A percentile compares a stretch with the other conserved stretches of the same genome.
Conservation (phyloP, 2,113 vertebrate genomes). For the Pygoscelis adeliae region DNA sequence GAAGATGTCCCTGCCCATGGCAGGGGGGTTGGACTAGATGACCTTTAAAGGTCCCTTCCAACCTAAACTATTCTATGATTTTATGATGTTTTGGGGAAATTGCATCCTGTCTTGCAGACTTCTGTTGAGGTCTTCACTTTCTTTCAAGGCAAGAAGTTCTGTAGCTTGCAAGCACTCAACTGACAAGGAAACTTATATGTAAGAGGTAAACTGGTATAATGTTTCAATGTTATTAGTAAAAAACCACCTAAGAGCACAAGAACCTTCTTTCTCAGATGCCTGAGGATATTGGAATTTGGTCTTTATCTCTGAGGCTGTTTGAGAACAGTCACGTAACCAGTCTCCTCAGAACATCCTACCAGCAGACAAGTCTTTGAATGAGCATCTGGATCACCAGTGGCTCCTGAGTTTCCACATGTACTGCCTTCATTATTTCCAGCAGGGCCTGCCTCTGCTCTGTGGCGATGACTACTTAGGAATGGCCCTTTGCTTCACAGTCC, state of each 20-base stretch:
- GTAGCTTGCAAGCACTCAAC: not conserved
- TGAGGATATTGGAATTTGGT: not conserved
- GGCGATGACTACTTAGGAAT: fast-evolving
- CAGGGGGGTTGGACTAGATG: too few relatives aligned
- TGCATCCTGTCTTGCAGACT: not conserved
- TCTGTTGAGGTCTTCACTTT: not conserved
- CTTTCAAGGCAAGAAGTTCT: not conserved
- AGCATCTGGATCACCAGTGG: not conserved
- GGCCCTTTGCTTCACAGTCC: not conserved
- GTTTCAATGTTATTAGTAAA: not conserved
- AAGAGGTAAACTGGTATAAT: not conserved
- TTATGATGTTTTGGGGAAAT: not conserved
- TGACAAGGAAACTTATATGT: not conserved
- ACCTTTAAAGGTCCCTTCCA: too few relatives aligned
- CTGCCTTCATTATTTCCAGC: not conserved
- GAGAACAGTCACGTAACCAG: not conserved
- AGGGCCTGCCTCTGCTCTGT: not conserved
- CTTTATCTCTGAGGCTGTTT: not conserved
- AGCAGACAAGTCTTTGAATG: not conserved
- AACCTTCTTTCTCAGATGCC: not conserved
- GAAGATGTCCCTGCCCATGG: too few relatives aligned
- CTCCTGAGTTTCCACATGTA: not conserved
- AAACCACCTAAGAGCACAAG: not conserved
- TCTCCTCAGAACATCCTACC: not conserved
- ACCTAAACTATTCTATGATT: too few relatives aligned